These are phyloP conservation scores for Diachasmimorpha longicaudata DNA, from an alignment of 1,140 invertebrate species.

Conservation along the genomic window DNA sequence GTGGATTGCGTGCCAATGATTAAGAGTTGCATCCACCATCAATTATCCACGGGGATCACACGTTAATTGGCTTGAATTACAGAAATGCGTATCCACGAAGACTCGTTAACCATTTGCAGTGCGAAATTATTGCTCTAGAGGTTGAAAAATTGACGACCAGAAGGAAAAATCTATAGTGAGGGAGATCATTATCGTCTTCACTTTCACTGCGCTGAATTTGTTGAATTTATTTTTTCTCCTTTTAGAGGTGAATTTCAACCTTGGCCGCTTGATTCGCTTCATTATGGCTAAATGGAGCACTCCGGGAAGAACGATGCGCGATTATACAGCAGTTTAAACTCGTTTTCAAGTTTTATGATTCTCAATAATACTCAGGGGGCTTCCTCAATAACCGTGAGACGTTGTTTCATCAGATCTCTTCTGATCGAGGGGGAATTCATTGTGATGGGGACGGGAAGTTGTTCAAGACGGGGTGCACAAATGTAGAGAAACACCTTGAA, in stretches of 20 bases:
- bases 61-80: slow-evolving; percentile 40
- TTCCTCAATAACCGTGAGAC: not conserved
- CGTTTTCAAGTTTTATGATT: slow-evolving; percentile 16
- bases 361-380: not conserved
- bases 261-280: slow-evolving; percentile 4
- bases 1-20: slow-evolving; percentile 28
- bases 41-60: slow-evolving; percentile 28
- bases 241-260: not conserved
- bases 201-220: not conserved
- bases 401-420: not conserved
- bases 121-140: slow-evolving; percentile 26
- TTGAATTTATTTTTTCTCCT: not conserved
- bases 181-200: not conserved
- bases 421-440: not conserved
- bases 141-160: not conserved
- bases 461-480: not conserved
- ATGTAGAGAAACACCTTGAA: not conserved
- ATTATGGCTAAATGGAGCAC: slow-evolving; percentile 18
- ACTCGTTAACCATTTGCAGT: slow-evolving; percentile 30
- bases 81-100: slow-evolving; percentile 33
- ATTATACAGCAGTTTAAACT: slow-evolving; percentile 17
- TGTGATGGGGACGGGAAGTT: not conserved
- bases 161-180: not conserved
- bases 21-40: slow-evolving; percentile 20
- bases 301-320: slow-evolving; percentile 8